These are phyloP conservation scores for Pangasius sanitwongsei DNA, from an alignment of 2,797 vertebrate species.

Conservation along the genomic window DNA sequence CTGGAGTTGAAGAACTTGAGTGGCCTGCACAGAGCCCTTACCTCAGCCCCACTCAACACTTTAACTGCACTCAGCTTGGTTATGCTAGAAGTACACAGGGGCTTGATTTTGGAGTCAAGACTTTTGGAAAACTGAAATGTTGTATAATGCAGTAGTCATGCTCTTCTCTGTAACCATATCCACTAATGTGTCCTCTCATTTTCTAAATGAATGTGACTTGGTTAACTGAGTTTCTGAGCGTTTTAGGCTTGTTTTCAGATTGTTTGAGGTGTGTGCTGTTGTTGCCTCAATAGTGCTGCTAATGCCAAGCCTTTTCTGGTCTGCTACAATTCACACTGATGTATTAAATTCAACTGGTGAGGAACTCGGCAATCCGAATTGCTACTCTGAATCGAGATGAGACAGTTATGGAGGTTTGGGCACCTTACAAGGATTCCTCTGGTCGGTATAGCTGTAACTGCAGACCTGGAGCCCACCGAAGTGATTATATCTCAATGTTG, in stretches of 20 bases:
- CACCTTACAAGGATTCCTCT: background rate
- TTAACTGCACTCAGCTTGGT: background rate
- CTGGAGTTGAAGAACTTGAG: background rate
- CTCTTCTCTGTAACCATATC: background rate
- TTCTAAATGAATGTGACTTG: background rate
- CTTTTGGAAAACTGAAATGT: background rate
- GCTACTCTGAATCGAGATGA: background rate
- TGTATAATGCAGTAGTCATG: background rate
- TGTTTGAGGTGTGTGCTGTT: background rate
- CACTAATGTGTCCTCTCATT: background rate
- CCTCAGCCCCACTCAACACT: background rate
- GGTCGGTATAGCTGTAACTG: background rate
- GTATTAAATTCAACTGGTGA: background rate
- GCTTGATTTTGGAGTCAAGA: background rate
- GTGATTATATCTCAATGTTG: background rate
- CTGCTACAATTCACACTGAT: background rate
- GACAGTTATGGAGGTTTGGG: background rate
- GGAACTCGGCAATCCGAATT: background rate
- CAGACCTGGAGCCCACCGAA: background rate
- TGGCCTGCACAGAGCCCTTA: background rate
- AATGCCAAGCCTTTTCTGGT: background rate
- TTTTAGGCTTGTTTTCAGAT: background rate
- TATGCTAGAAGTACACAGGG: background rate
- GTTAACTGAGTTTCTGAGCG: background rate
- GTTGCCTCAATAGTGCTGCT: background rate